Base-by-base conservation (phyloP, 2,888 invertebrate genomes). In the Molorchus minor region DNA sequence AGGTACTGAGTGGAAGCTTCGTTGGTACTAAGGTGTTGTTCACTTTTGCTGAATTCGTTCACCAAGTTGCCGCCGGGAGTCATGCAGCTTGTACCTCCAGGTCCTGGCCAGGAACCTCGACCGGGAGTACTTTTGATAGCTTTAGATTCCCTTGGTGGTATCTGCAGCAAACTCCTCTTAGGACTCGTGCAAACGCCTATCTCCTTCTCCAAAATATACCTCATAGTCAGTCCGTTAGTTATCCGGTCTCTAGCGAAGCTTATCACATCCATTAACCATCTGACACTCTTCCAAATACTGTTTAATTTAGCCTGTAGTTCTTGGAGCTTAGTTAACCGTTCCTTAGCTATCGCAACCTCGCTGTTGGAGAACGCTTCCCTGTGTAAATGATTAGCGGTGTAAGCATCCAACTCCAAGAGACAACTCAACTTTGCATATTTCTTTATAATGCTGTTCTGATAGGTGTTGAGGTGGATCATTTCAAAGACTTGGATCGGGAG, bases 241-340 rank as follows among this genome's bases (percentile, higher is more conserved):
- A 83, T 82, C 35, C 91, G 87, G 75, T 98, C 98, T 61, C 98
- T 86, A 0, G 98, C 96, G 77, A 94, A 94, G 0, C 93, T 90
- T 53, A 98, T 94, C 3, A 97, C 90, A 76, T 98, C 96, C 88
- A 96, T 93, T 15, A 98, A 86, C 98, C 98, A 99, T 13, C 99
- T 87, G 38, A 94, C 91, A 15, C 91, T 90, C 75, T 95, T 94
- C 98, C 98, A 98, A 2, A 94, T 89, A 0, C 87, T 82, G 74
- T 98, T 98, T 41, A 98, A 83, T 73, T 89, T 92, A 25, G 87
- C 84, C 76, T 97, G 96, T 36, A 96, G 85, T 51, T 93, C 92
- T 75, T 93, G 91, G 20, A 98, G 81, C 73, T 91, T 91, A 0
- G 86, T 83, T 35, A 98, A 82, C 57, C 94, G 87, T 72, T 94